Evolutionary conservation across 2,113 vertebrate species (phyloP), one percentile per base, ranked within the genome.

Genomic region (Benthochromis sp.): DNA sequence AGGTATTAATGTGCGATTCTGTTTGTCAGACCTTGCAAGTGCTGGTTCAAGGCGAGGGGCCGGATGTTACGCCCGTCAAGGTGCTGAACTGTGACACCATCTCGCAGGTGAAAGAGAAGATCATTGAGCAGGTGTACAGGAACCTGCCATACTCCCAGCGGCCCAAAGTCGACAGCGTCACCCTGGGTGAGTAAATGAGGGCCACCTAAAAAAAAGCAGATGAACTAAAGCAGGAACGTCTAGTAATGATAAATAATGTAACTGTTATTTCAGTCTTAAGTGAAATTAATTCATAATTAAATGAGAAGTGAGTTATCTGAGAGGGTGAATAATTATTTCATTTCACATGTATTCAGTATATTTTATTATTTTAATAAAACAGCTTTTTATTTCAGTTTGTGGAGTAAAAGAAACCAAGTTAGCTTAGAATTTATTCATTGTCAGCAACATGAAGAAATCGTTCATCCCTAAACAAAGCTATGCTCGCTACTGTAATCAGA

Each of bases 61-160:
- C 94, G 0, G 98, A 99, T 4, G 96, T 98, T 53, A 94, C 97
- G 19, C 97, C 97, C 0, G 98, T 99, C 79, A 99, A 99, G 95
- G 99, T 99, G 86, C 95, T 99, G 92, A 99, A 97, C 96, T 99
- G 99, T 61, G 99, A 99, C 96, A 98, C 98, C 73, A 97, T 99
- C 96, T 97, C 98, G 14, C 99, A 99, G 95, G 98, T 99, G 84
- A 99, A 99, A 91, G 99, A 99, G 93, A 99, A 99, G 96, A 98
- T 99, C 89, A 98, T 99, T 8, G 99, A 99, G 89, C 98, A 99
- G 95, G 99, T 99, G 90, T 99, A 98, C 92, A 96, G 97, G 90
- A 98, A 97, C 17, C 95, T 97, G 90, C 97, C 98, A 0, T 98
- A 98, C 93, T 98, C 98, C 54, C 97, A 97, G 92, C 97, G 99